These are phyloP conservation scores for Drosophila serrata DNA, from an alignment of 1,140 invertebrate species.

Conservation along the genomic window DNA sequence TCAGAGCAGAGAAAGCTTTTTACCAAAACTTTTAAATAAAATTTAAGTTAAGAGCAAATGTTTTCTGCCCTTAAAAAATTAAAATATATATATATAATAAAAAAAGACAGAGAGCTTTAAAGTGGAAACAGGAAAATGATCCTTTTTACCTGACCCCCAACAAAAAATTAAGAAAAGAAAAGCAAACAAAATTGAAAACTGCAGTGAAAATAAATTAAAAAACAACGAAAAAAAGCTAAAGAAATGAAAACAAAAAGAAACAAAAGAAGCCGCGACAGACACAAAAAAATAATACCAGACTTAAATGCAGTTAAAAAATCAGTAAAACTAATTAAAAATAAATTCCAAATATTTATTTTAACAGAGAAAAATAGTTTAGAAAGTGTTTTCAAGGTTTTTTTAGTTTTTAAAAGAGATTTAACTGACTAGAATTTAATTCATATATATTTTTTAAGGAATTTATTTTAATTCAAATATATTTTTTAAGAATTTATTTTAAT, in stretches of 20 bases:
- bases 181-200: slow-evolving; percentile 30
- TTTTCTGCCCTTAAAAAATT: slow-evolving; percentile 27
- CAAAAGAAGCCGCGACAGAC: slow-evolving; percentile 25
- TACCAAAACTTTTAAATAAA: slow-evolving; percentile 42
- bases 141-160: slow-evolving; percentile 17
- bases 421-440: too few relatives aligned
- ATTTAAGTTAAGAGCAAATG: slow-evolving; percentile 47
- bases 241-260: slow-evolving; percentile 38
- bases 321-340: not conserved
- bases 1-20: slow-evolving; percentile 24
- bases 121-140: slow-evolving; percentile 64
- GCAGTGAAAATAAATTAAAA: slow-evolving; percentile 50
- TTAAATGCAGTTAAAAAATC: slow-evolving; percentile 1
- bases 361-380: not conserved
- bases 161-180: not conserved
- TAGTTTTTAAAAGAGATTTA: too few relatives aligned
- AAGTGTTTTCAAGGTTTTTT: not conserved
- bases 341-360: not conserved
- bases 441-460: too few relatives aligned
- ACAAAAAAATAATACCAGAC: slow-evolving; percentile 9
- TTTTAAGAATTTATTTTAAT: too few relatives aligned
- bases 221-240: slow-evolving; percentile 16
- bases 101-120: not conserved
- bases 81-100: not conserved
- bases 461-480: too few relatives aligned